Evolutionary conservation across 2,888 invertebrate species (phyloP), one percentile per base, ranked within the genome.

Genomic region (Clitarchus hookeri): DNA sequence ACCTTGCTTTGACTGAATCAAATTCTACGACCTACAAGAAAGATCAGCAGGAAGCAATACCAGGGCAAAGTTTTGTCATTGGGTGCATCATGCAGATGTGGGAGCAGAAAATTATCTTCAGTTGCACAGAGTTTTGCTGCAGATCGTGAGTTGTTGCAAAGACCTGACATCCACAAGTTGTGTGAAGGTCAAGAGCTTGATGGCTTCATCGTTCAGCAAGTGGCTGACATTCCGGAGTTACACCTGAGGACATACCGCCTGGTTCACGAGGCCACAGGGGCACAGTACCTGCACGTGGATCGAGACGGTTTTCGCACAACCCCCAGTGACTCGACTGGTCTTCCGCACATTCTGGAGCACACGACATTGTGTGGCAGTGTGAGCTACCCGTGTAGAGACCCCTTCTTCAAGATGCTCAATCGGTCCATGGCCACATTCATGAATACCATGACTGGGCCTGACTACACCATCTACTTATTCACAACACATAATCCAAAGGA

Each of bases 341-440:
- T 98, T 19, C 97, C 98, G 0, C 98, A 99, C 90, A 98, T 99
- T 88, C 92, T 99, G 86, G 98, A 99, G 91, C 98, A 99, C 90
- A 96, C 96, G 0, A 96, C 96, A 0, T 92, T 98, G 6, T 98
- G 98, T 91, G 98, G 98, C 0, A 98, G 98, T 0, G 92, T 96
- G 89, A 94, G 95, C 89, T 99, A 94, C 92, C 98, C 98, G 0
- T 96, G 97, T 0, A 92, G 98, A 88, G 98, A 99, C 93, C 98
- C 98, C 0, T 99, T 98, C 91, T 97, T 98, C 90, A 98, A 98
- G 93, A 99, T 99, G 98, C 91, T 98, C 0, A 97, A 96, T 89
- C 93, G 98, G 84, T 98, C 98, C 0, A 91, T 98, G 88, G 97
- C 98, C 0, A 98, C 98, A 0, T 99, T 98, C 90, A 98, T 99